Evolutionary conservation across 2,888 invertebrate species (phyloP).

Genomic region (Oscheius sp.): DNA sequence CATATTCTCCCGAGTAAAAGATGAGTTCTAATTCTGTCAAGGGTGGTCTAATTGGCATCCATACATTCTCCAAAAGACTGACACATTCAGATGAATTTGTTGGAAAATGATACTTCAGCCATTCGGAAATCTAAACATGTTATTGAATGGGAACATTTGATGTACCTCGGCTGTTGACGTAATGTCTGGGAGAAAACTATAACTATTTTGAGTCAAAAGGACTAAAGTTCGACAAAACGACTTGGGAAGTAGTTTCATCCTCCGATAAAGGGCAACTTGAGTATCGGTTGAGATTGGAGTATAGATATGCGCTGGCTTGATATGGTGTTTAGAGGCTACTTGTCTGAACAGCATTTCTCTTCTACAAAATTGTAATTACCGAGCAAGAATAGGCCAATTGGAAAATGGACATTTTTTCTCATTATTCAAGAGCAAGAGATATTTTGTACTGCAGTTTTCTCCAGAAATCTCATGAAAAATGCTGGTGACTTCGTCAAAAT

Average conservation of each 20-base stretch:
- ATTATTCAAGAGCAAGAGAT: conserved; percentile 34
- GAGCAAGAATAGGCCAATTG: conserved; percentile 41
- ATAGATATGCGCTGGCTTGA: background rate
- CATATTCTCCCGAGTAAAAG: conserved; percentile 39
- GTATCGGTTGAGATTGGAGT: background rate
- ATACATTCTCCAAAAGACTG: conserved; percentile 33
- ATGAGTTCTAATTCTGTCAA: conserved; percentile 50
- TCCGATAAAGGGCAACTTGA: background rate
- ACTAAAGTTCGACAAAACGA: background rate
- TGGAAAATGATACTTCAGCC: background rate
- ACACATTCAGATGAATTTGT: conserved; percentile 36
- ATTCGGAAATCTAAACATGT: conserved; percentile 9
- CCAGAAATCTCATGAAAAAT: background rate
- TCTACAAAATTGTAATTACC: conserved; percentile 20
- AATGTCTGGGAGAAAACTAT: conserved; percentile 4
- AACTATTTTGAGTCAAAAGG: conserved; percentile 8
- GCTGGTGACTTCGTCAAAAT: conserved; percentile 8
- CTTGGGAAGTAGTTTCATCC: background rate
- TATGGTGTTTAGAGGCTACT: conserved; percentile 2
- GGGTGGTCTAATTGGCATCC: conserved; percentile 41
- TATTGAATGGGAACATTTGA: background rate
- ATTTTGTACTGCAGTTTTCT: conserved; percentile 40
- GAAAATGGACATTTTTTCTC: conserved; percentile 36
- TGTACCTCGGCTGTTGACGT: background rate
- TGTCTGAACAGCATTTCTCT: background rate